phyloP scores from a whole-genome alignment of 1,140 invertebrate species.

The Atta colombica region DNA sequence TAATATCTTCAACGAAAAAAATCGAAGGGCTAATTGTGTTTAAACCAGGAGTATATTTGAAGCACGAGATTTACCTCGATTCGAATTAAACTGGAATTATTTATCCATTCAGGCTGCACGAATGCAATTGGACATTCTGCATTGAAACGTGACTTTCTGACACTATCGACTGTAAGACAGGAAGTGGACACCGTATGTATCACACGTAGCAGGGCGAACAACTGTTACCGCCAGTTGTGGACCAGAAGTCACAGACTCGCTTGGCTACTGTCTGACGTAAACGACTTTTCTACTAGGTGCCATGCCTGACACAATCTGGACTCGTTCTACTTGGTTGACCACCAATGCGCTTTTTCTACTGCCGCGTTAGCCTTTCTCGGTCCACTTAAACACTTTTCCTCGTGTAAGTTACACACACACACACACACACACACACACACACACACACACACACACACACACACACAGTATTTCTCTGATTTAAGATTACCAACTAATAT shows the following conservation, averaged over 20 bases:
- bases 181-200: conserved; percentile 26
- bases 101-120: neutral
- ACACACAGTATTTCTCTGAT: neutral
- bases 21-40: neutral
- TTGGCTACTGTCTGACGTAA: conserved; percentile 5
- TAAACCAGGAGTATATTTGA: neutral
- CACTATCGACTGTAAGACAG: neutral
- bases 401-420: neutral
- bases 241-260: conserved; percentile 35
- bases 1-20: neutral
- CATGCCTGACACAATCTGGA: conserved; percentile 14
- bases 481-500: neutral
- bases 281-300: conserved; percentile 36
- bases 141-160: conserved; percentile 44
- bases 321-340: conserved; percentile 39
- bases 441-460: too few species aligned
- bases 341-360: conserved; percentile 20
- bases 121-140: conserved; percentile 2
- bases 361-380: conserved; percentile 6
- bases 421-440: too few species aligned
- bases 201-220: conserved; percentile 48
- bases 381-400: neutral
- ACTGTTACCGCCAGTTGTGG: conserved; percentile 41
- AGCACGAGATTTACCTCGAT: neutral
- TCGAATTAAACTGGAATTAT: conserved; percentile 5